Evolutionary conservation across 2,113 vertebrate species (phyloP).

Genomic region (Grantiella picta): DNA sequence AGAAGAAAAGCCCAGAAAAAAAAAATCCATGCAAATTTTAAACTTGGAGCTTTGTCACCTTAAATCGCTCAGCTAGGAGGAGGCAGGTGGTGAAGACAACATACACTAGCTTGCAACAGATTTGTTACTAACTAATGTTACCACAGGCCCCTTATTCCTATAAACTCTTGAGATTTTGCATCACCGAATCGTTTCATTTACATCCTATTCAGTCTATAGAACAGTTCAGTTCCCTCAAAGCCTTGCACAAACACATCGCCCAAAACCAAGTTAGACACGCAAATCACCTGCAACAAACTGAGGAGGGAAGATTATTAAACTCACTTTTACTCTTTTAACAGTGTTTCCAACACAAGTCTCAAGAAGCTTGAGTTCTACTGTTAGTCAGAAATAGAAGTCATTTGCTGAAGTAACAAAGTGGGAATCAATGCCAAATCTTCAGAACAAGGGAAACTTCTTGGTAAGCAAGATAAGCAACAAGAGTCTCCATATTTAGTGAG

Average conservation of each 20-base stretch:
- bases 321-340: background rate
- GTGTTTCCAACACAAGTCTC: background rate
- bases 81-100: background rate
- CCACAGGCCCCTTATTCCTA: background rate
- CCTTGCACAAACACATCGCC: background rate
- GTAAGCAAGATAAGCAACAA: background rate
- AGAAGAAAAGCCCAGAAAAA: background rate
- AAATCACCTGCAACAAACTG: background rate
- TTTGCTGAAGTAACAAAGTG: background rate
- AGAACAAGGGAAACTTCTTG: background rate
- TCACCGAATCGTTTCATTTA: background rate
- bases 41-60: background rate
- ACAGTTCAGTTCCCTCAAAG: background rate
- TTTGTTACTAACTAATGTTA: background rate
- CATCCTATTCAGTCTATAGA: rapidly evolving
- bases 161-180: background rate
- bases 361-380: background rate
- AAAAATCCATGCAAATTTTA: background rate
- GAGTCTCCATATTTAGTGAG: background rate
- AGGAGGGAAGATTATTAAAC: background rate
- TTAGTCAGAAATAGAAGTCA: background rate
- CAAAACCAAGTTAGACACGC: background rate
- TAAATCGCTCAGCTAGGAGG: background rate
- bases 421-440: background rate
- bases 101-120: background rate